Evolutionary conservation across 2,888 invertebrate genomes (phyloP), one percentile per base, ranked within the genome.

Genomic region (Eupithecia abbreviata): DNA sequence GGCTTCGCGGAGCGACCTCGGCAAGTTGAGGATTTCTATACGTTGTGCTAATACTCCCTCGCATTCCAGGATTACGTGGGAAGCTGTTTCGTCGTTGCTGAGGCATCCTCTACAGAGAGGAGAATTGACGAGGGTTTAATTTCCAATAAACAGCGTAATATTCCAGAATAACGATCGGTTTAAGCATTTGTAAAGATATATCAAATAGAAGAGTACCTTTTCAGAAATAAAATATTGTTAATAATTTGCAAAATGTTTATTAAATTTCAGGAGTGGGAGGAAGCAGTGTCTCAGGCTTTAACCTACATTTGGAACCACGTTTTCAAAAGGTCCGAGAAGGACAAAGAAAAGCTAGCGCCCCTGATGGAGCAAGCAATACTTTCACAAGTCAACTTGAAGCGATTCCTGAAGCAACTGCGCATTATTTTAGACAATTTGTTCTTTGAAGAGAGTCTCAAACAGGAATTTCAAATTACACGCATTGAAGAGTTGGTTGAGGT

Each of bases 191-290:
- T 49, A 4, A 13, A 13, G 7, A 1, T 4, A 51, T 5, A 13
- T 13, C 13, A 13, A 49, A 13, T 51, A 5, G n/a, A n/a, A 15
- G 15, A 15, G 51, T 51, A 51, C 15, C n/a, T 51, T 51, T 51
- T 51, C 6, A 15, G 15, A 72, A 73, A 73, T 51, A 74, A 77
- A 71, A 75, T 43, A 58, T 67, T 42, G 10, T 70, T 74, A 55
- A 6, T 55, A 55, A 18, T 68, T 62, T 43, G 30, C n/a, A 71
- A 66, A 43, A 72, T 72, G 7, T 66, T 65, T 51, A 62, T 72
- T 76, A 66, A 67, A 76, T 81, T 80, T 47, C 49, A 98, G 97
- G 97, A 97, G 85, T 98, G 98, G 98, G 97, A 98, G 88, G 98
- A 98, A 89, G 95, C 96, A 4, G 96, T 96, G 2, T 96, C 97